Conservation (phyloP, 2,113 vertebrate genomes). For the Oceanodroma tethys region DNA sequence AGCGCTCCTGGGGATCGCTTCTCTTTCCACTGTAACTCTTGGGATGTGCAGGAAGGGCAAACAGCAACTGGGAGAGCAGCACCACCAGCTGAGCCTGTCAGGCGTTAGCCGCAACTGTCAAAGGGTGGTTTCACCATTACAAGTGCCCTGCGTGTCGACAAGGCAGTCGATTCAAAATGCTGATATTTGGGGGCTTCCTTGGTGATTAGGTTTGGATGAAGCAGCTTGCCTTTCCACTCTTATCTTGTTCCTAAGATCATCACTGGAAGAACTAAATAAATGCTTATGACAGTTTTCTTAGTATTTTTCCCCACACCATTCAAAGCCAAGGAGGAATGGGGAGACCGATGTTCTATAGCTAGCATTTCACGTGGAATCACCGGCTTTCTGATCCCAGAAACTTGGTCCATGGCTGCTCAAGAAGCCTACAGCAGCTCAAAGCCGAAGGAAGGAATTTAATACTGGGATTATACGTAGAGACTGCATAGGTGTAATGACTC, state of each 20-base stretch:
- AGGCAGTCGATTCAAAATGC: not conserved
- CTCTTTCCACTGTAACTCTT: not conserved
- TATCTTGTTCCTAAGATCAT: not conserved
- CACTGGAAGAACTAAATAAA: not conserved
- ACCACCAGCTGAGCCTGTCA: not conserved
- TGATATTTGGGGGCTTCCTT: not conserved
- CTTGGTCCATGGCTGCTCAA: not conserved
- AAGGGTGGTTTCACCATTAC: not conserved
- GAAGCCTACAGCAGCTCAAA: not conserved
- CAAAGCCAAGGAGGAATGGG: not conserved
- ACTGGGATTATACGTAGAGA: not conserved
- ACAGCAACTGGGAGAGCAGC: no score
- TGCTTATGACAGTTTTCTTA: not conserved
- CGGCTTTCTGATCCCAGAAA: not conserved
- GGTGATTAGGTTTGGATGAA: not conserved
- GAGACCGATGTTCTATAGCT: not conserved
- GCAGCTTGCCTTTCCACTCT: not conserved
- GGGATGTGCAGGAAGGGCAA: not conserved
- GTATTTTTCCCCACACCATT: not conserved
- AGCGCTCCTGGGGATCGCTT: not conserved
- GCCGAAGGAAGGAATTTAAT: not conserved
- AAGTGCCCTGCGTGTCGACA: not conserved
- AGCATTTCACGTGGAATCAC: not conserved
- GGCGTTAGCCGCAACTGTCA: not conserved
- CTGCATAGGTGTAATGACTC: not conserved